Evolutionary conservation across 2,888 invertebrate genomes (phyloP).

Genomic region (Syrista parreyssii): DNA sequence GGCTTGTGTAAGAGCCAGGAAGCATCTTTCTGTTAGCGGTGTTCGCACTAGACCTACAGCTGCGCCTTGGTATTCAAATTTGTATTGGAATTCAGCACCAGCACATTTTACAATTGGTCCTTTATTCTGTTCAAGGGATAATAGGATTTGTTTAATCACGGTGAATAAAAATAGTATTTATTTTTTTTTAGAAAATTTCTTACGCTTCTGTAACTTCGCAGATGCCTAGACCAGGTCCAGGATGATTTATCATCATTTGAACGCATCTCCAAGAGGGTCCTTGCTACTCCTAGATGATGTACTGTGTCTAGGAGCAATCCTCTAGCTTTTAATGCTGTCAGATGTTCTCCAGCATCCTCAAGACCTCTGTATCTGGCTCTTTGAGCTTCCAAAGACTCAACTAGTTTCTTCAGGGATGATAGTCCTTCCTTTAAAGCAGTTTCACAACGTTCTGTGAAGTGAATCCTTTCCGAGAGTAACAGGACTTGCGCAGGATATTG

Average conservation of each 20-base stretch:
- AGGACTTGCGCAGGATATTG: slow-evolving; percentile 59
- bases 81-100: slow-evolving; percentile 93
- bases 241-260: slow-evolving; percentile 43
- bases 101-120: slow-evolving; percentile 88
- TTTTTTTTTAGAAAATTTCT: slow-evolving; percentile 10
- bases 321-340: slow-evolving; percentile 88
- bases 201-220: slow-evolving; percentile 71
- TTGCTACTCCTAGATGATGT: slow-evolving; percentile 87
- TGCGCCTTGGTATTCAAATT: slow-evolving; percentile 98
- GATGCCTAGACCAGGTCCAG: slow-evolving; percentile 97
- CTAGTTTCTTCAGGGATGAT: slow-evolving; percentile 64
- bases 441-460: slow-evolving; percentile 60
- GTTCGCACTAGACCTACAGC: slow-evolving; percentile 95
- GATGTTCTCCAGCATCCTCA: slow-evolving; percentile 68
- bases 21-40: slow-evolving; percentile 96
- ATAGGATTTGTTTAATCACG: slow-evolving; percentile 68
- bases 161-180: slow-evolving; percentile 32
- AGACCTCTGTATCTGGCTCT: slow-evolving; percentile 68
- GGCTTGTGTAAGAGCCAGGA: slow-evolving; percentile 95
- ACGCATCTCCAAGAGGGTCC: slow-evolving; percentile 74
- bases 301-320: slow-evolving; percentile 93
- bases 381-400: slow-evolving; percentile 69
- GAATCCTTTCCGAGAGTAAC: slow-evolving; percentile 53
- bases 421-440: slow-evolving; percentile 47
- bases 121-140: slow-evolving; percentile 53